Evolutionary conservation across 2,797 vertebrate species (phyloP).

Genomic region (Ispidina picta): DNA sequence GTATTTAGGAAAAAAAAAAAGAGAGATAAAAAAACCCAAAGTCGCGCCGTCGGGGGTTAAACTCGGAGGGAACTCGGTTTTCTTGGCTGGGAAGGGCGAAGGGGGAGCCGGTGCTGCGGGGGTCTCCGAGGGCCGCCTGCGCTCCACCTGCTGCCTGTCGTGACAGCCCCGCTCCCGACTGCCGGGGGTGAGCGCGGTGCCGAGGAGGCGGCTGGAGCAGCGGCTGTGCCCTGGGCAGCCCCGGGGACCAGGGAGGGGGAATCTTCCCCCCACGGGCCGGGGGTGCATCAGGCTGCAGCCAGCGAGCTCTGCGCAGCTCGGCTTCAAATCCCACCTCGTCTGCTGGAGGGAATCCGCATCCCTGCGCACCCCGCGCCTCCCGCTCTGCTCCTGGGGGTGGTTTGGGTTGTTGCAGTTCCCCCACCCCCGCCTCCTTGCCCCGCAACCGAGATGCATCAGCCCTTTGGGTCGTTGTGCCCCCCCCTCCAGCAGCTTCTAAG

Average conservation of each 20-base stretch:
- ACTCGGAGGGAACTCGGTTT: too few relatives aligned
- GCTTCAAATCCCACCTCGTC: too few relatives aligned
- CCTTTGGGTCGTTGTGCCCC: not conserved
- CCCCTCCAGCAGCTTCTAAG: not conserved
- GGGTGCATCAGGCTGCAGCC: not conserved
- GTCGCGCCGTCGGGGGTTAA: not conserved
- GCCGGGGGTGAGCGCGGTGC: not conserved
- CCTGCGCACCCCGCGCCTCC: not conserved
- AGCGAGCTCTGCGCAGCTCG: not conserved
- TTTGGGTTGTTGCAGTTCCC: too few relatives aligned
- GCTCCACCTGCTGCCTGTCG: constrained; percentile 9
- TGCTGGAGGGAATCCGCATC: not conserved
- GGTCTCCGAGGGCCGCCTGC: not conserved
- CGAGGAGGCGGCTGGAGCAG: not conserved
- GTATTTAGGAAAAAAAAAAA: not conserved
- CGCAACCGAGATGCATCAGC: not conserved
- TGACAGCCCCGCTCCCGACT: not conserved
- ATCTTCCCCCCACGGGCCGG: too few relatives aligned
- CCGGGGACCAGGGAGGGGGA: not conserved
- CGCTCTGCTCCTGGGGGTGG: not conserved
- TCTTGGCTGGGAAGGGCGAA: not conserved
- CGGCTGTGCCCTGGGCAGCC: not conserved
- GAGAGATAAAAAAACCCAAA: not conserved
- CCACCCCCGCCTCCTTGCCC: too few relatives aligned
- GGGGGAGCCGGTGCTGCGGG: not conserved